A percentile compares a stretch with the other conserved stretches of the same genome.
phyloP scores from a whole-genome alignment of 1,140 invertebrate species.

The Drosophila carrolli region DNA sequence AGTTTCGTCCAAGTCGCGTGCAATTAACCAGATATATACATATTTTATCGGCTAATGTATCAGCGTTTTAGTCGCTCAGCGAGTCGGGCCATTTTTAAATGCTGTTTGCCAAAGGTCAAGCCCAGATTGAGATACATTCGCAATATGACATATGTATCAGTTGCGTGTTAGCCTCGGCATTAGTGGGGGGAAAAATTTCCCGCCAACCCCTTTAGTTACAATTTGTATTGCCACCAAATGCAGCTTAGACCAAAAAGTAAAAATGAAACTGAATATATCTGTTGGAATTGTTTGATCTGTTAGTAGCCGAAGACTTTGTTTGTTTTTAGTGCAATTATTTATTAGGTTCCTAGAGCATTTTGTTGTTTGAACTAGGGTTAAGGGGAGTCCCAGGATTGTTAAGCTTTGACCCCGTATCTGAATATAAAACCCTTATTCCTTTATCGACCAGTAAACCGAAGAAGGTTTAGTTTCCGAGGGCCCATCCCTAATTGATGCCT shows the following conservation, averaged over 20 bases:
- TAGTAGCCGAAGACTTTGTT: conserved; percentile 59
- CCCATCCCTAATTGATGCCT: conserved; percentile 13
- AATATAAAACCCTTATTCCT: conserved; percentile 3
- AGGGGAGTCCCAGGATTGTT: conserved; percentile 7
- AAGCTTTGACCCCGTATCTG: neutral
- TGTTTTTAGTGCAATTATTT: conserved; percentile 62
- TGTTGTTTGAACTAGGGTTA: conserved; percentile 15
- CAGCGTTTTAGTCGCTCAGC: conserved; percentile 49
- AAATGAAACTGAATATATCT: conserved; percentile 27
- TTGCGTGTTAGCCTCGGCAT: conserved; percentile 42
- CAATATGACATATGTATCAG: conserved; percentile 4
- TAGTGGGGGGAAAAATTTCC: neutral
- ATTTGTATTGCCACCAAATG: conserved; percentile 56
- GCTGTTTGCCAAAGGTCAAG: conserved; percentile 61
- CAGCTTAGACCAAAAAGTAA: conserved; percentile 76
- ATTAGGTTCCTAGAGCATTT: conserved; percentile 47
- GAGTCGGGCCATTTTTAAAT: conserved; percentile 55
- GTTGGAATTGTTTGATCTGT: conserved; percentile 51
- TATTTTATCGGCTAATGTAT: conserved; percentile 66
- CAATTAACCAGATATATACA: conserved; percentile 46
- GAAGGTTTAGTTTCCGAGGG: neutral
- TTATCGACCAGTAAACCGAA: conserved; percentile 1
- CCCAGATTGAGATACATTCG: conserved; percentile 39
- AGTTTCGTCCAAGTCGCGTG: conserved; percentile 30
- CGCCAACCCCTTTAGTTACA: neutral